Base-by-base conservation (phyloP, 2,797 vertebrate species). In the Falco concolor region DNA sequence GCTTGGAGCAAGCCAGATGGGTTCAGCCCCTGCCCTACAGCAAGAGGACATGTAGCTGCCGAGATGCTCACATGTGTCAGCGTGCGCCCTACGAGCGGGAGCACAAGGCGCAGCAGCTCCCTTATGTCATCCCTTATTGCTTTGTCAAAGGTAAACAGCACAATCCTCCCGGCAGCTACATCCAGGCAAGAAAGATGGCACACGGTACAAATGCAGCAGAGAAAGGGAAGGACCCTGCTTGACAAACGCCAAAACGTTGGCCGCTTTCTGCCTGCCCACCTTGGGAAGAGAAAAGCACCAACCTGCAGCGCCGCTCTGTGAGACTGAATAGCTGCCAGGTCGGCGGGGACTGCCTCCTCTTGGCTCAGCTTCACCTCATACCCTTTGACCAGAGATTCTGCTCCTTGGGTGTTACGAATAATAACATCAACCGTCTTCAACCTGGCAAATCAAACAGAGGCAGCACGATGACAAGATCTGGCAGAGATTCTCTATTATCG, bases 291-390 rank as follows among this genome's bases (percentile, higher is more conserved):
- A 80, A 57, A 47, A 30, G 72, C 61, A 90, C 97, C 95, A 57
- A 99, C 99, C 98, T 92, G 97, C 9, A 99, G 90, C 0, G 98
- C 98, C 0, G 97, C 93, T 72, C 97, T 95, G 91, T 99, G 98
- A 44, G 96, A 97, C 25, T 98, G 98, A 87, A 99, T 98, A 64
- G 98, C 98, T 0, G 90, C 44, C 25, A 98, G 97, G 97, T 99
- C 99, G 3, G 98, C 98, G 1, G 99, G 98, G 16, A 99, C 98
- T 1, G 98, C 98, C 96, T 99, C 99, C 93, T 99, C 99, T 87
- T 99, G 99, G 95, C 99, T 99, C 64, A 99, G 97, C 86, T 98
- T 98, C 92, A 98, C 98, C 97, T 99, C 99, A 3, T 98, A 99
- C 69, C 98, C 99, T 92, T 98, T 99, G 70, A 99, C 98, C 97